Percentiles rank a stretch among this genome's conserved stretches.
Evolutionary conservation across 2,888 invertebrate species (phyloP).

Genomic region (Ctenicera cuprea): DNA sequence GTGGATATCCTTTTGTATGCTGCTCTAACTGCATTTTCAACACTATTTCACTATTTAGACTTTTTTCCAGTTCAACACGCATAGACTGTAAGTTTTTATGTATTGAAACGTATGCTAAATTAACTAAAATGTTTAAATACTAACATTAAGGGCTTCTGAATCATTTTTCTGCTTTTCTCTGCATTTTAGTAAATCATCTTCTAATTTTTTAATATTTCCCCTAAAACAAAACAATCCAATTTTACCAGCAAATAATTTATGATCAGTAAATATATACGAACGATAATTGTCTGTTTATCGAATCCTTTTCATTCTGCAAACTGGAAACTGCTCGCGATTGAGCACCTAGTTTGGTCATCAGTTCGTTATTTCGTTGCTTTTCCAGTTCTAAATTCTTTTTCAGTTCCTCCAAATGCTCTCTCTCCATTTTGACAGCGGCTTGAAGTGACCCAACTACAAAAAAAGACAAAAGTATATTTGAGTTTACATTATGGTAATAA

Average conservation of each 20-base stretch:
- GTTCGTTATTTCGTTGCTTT: conserved; percentile 58
- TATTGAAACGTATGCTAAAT: not conserved
- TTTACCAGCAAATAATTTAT: not conserved
- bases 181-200: conserved; percentile 59
- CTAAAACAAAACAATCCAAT: conserved; percentile 45
- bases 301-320: conserved; percentile 60
- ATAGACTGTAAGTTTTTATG: conserved; percentile 39
- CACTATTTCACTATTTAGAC: conserved; percentile 53
- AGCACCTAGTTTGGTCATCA: conserved; percentile 54
- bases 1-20: not conserved
- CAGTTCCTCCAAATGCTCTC: conserved; percentile 58
- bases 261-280: conserved; percentile 35
- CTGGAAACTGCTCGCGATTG: conserved; percentile 58
- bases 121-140: conserved; percentile 23
- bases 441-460: conserved; percentile 58
- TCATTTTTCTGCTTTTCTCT: conserved; percentile 51
- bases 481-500: not conserved
- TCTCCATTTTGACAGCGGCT: conserved; percentile 57
- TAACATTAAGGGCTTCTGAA: conserved; percentile 53
- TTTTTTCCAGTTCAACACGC: conserved; percentile 53
- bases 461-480: not conserved
- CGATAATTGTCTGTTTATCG: too few species aligned
- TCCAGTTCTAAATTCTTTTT: conserved; percentile 56
- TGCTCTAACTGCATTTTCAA: conserved; percentile 55
- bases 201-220: conserved; percentile 53